Percentiles rank a stretch among this genome's conserved stretches.
phyloP scores from a whole-genome alignment of 2,888 invertebrate species.

The Clitarchus hookeri region DNA sequence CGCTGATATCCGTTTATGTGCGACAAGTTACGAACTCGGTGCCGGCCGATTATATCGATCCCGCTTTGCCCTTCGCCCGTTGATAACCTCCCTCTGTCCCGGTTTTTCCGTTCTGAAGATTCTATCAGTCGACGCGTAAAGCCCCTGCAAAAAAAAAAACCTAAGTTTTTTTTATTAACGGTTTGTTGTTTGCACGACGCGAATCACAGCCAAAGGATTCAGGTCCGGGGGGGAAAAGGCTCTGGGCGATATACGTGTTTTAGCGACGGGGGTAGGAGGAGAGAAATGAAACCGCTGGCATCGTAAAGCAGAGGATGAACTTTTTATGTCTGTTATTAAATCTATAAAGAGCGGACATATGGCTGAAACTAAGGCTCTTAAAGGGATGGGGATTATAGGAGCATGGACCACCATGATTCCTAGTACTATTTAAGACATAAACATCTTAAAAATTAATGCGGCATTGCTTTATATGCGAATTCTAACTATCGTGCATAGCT shows the following conservation, averaged over 20 bases:
- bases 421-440: too few relatives aligned
- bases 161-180: neutral
- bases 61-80: too few relatives aligned
- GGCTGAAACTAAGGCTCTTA: too few relatives aligned
- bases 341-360: neutral
- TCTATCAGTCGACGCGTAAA: neutral
- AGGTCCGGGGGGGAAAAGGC: too few relatives aligned
- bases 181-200: neutral
- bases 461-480: too few relatives aligned
- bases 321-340: neutral
- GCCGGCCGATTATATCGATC: neutral
- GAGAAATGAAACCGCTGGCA: neutral
- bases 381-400: too few relatives aligned
- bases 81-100: neutral
- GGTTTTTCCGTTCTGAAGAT: neutral
- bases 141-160: neutral
- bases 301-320: neutral
- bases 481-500: too few relatives aligned
- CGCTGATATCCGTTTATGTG: neutral
- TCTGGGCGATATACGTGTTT: too few relatives aligned
- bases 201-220: too few relatives aligned
- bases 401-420: too few relatives aligned
- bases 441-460: too few relatives aligned
- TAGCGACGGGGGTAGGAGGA: neutral
- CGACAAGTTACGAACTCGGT: constrained; percentile 6